A percentile compares a stretch with the other conserved stretches of the same genome.
Evolutionary conservation across 2,797 vertebrate species (phyloP).

Genomic region (Melanogrammus aeglefinus): DNA sequence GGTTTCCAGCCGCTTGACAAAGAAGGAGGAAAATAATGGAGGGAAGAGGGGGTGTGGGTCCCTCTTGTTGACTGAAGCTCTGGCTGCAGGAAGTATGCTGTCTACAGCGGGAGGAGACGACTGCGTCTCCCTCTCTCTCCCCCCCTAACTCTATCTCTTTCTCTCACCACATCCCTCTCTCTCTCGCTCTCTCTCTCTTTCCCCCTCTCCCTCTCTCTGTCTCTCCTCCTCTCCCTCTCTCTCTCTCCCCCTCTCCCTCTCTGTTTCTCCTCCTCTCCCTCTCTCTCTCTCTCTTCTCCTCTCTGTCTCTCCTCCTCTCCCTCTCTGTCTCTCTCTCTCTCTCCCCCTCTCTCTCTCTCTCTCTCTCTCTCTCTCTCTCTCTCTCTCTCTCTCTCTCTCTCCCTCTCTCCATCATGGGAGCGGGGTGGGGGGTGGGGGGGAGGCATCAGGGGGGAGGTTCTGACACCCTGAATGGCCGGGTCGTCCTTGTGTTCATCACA

Average conservation of each 20-base stretch:
- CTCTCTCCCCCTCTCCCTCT: constrained; percentile 2
- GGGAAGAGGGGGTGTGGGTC: constrained; percentile 14
- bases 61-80: constrained; percentile 30
- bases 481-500: constrained; percentile 73
- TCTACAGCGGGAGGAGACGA: constrained; percentile 21
- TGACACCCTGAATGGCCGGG: constrained; percentile 59
- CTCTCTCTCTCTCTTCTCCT: too few species aligned
- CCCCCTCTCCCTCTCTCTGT: constrained; percentile 12
- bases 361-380: background rate
- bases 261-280: background rate
- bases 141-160: constrained; percentile 18
- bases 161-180: constrained; percentile 3
- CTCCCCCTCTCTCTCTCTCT: constrained; percentile 7
- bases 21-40: constrained; percentile 21
- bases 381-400: constrained; percentile 2
- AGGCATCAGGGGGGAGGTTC: constrained; percentile 58
- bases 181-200: background rate
- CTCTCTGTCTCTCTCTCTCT: constrained; percentile 10
- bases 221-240: background rate
- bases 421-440: too few species aligned
- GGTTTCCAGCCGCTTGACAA: constrained; percentile 47
- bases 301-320: background rate
- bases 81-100: constrained; percentile 17
- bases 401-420: constrained; percentile 28
- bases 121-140: constrained; percentile 10